These are phyloP conservation scores for Phoxinus dragarum DNA, from an alignment of 2,797 vertebrate species.

Conservation along the genomic window DNA sequence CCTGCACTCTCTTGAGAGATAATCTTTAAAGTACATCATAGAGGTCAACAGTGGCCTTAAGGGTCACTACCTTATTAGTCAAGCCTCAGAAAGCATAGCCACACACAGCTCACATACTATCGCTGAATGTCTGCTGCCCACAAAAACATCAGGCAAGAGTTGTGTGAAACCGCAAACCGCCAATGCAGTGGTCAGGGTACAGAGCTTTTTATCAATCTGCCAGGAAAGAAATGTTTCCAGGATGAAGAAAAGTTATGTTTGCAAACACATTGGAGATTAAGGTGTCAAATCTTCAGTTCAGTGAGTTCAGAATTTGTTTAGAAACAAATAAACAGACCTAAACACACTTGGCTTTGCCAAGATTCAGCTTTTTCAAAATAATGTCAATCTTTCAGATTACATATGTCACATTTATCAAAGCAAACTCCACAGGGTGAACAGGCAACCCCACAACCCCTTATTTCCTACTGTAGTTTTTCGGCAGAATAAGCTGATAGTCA, in stretches of 20 bases:
- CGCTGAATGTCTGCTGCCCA: not conserved
- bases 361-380: not conserved
- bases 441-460: not conserved
- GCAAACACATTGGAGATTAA: not conserved
- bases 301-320: conserved; percentile 13
- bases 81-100: not conserved
- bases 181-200: not conserved
- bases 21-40: conserved; percentile 50
- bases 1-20: conserved; percentile 12
- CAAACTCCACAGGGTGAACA: not conserved
- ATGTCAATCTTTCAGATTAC: not conserved
- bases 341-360: not conserved
- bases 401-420: not conserved
- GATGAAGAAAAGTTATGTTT: not conserved
- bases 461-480: not conserved
- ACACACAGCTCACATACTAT: not conserved
- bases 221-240: not conserved
- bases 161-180: not conserved
- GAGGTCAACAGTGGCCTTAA: conserved; percentile 50
- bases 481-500: not conserved
- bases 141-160: not conserved
- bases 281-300: not conserved
- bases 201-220: not conserved
- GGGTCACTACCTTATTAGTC: not conserved
- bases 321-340: not conserved